These are phyloP conservation scores for Chionomys nivalis DNA, from an alignment of 2,113 vertebrate species.

Conservation along the genomic window DNA sequence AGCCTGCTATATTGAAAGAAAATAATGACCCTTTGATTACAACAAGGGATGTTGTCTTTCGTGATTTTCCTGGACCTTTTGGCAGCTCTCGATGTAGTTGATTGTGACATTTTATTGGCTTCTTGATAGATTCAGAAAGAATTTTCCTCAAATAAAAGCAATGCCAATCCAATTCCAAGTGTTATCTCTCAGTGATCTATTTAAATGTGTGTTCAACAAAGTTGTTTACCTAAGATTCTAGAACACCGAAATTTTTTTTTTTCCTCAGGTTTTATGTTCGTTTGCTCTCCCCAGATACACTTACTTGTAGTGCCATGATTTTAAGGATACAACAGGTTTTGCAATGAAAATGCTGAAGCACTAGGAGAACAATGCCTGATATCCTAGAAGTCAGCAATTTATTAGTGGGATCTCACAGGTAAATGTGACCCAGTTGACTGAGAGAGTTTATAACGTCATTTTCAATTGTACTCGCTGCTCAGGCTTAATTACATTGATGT, in stretches of 20 bases:
- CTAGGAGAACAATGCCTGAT: neutral
- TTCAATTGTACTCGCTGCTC: neutral
- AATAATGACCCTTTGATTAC: constrained; percentile 78
- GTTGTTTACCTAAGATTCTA: neutral
- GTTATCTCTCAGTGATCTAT: constrained; percentile 44
- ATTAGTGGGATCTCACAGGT: neutral
- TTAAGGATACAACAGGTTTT: neutral
- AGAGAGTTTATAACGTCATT: neutral
- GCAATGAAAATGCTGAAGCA: neutral
- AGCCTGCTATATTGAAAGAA: constrained; percentile 74
- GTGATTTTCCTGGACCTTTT: constrained; percentile 61
- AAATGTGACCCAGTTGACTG: neutral
- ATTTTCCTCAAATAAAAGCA: constrained; percentile 72
- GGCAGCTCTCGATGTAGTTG: constrained; percentile 60
- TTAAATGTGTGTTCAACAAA: constrained; percentile 20
- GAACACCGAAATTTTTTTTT: neutral
- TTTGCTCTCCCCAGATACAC: neutral
- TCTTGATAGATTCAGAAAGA: constrained; percentile 59
- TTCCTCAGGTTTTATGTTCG: neutral
- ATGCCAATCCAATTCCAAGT: constrained; percentile 49
- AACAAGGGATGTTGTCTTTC: constrained; percentile 67
- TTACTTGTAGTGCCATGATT: neutral
- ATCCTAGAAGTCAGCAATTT: neutral
- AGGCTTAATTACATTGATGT: neutral
- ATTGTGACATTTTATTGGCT: constrained; percentile 67